Percentiles rank a stretch among this genome's conserved stretches.
These are phyloP conservation scores for Periplaneta americana DNA, from an alignment of 1,140 invertebrate species.

Conservation along the genomic window DNA sequence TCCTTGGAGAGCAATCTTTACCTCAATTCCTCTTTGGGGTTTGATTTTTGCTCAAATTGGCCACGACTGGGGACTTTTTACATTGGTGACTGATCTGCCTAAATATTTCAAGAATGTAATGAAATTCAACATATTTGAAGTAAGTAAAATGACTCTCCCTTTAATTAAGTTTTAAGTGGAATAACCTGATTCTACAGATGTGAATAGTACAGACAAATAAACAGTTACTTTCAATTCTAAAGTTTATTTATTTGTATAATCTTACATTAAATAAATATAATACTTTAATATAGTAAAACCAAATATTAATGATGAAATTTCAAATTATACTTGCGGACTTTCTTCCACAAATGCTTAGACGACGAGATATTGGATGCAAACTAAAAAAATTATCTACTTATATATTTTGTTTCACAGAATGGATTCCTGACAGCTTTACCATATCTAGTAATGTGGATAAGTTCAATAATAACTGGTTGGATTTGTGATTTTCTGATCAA, in stretches of 20 bases:
- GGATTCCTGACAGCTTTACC: constrained; percentile 62
- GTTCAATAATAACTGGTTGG: constrained; percentile 57
- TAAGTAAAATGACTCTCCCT: constrained; percentile 32
- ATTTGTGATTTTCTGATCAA: constrained; percentile 61
- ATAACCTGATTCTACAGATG: no score
- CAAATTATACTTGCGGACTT: no score
- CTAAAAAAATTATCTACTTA: no score
- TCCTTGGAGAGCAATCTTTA: constrained; percentile 68
- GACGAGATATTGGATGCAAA: no score
- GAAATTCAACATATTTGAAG: constrained; percentile 67
- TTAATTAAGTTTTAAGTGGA: no score
- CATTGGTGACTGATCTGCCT: constrained; percentile 77
- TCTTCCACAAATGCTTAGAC: no score
- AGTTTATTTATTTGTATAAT: no score
- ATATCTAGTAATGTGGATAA: constrained; percentile 68
- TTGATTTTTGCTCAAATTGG: constrained; percentile 63
- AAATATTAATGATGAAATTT: no score
- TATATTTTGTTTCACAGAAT: constrained; percentile 39
- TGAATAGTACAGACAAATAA: not conserved
- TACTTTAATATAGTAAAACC: no score
- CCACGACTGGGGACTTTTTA: constrained; percentile 83
- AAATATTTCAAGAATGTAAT: constrained; percentile 82
- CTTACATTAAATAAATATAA: no score
- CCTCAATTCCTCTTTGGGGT: constrained; percentile 68
- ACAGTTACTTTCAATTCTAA: no score